Percentiles rank a stretch among this genome's conserved stretches.
phyloP scores from a whole-genome alignment of 2,888 invertebrate species.

The Apamea epomidion region DNA sequence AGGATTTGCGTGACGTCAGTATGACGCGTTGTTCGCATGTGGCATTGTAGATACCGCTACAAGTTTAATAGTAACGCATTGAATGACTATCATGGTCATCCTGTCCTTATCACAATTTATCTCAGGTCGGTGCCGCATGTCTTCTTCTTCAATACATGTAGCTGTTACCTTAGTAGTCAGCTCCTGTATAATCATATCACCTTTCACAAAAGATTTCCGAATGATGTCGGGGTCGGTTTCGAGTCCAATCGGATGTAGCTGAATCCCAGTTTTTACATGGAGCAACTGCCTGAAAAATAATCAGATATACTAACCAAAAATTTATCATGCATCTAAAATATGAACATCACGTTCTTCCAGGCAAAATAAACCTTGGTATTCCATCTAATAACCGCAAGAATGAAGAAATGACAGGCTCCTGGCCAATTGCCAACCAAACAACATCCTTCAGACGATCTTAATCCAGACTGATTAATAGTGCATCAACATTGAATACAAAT shows the following conservation, averaged over 20 bases:
- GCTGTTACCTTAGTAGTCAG: background rate
- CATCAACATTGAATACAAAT: slow-evolving; percentile 53
- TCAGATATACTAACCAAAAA: slow-evolving; percentile 1
- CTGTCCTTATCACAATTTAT: background rate
- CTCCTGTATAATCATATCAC: background rate
- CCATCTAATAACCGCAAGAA: slow-evolving; percentile 25
- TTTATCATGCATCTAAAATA: background rate
- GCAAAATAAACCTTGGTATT: slow-evolving; percentile 43
- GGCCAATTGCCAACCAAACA: slow-evolving; percentile 49
- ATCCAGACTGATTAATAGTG: slow-evolving; percentile 54
- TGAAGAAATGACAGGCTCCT: slow-evolving; percentile 40
- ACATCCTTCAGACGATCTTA: slow-evolving; percentile 57
- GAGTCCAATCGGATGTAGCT: background rate
- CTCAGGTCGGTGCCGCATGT: rapidly evolving
- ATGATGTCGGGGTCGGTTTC: background rate
- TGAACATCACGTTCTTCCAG: slow-evolving; percentile 13
- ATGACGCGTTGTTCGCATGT: too few relatives aligned
- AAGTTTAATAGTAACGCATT: background rate
- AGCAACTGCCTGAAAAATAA: background rate
- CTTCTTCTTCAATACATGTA: background rate
- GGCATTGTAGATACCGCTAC: too few relatives aligned
- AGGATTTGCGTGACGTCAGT: too few relatives aligned
- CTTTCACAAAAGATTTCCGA: background rate
- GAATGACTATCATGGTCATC: background rate
- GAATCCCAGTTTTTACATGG: background rate